Base-by-base conservation (phyloP, 2,888 invertebrate species). In the Cylindroiulus punctatus region DNA sequence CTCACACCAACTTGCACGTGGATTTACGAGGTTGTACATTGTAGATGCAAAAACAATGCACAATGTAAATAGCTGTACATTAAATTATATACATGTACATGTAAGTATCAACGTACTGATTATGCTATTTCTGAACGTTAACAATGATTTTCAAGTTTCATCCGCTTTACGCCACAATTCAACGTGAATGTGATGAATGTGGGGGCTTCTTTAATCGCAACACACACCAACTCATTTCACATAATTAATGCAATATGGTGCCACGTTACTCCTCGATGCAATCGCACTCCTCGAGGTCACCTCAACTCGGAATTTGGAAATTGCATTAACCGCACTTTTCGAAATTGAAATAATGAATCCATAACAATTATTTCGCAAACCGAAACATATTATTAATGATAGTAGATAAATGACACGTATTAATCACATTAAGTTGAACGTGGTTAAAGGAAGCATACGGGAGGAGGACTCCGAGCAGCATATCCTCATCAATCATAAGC, bases 171-270 rank as follows among this genome's bases (percentile, higher is more conserved):
- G n/a, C n/a, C 52, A n/a, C 19, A 52, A n/a, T 52, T n/a, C 52
- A 19, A n/a, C 19, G n/a, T n/a, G n/a, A n/a, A n/a, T 3, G 8
- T n/a, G 52, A 52, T 52, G 52, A 14, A 52, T 52, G 52, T 52
- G 52, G n/a, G 52, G n/a, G 52, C 52, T 3, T 52, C n/a, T 52
- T 52, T 52, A 52, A 52, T 52, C n/a, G n/a, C n/a, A n/a, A 14
- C 19, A 52, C n/a, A n/a, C 52, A n/a, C 14, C 52, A 52, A n/a
- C 52, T n/a, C 52, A 52, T 52, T 52, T 52, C 52, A 52, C 52
- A 52, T 52, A 52, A 52, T 52, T 52, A 52, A 52, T 52, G 52
- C 52, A 52, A 52, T 52, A 52, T 52, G 52, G 52, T n/a, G 52
- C 52, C 19, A n/a, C 52, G 14, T 52, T 52, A 52, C 52, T 52